Evolutionary conservation across 92 coral and sea anemone species (phyloP), one percentile per base, ranked within the genome.

Genomic region (Actinernus sp.): DNA sequence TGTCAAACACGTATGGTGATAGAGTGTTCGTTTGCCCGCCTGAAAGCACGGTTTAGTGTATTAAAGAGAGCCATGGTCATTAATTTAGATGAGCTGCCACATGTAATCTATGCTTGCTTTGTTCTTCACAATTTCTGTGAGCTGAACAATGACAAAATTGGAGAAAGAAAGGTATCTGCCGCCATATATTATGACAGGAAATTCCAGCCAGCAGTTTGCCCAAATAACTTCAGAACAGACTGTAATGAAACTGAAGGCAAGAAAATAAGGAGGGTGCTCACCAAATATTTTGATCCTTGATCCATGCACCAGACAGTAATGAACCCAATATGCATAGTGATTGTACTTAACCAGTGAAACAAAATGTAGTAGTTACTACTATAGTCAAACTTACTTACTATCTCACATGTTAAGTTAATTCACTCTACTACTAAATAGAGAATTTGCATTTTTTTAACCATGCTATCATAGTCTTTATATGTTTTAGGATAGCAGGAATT

Each of bases 221-320:
- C 78, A 41, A 74, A 62, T 70, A 74, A 70, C 53, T 69, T 31
- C 83, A 75, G 62, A 56, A 59, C 49, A 31, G 79, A 76, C 53
- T 58, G 78, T 32, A 83, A 83, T 83, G 84, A 83, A 46, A 48
- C 46, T 19, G 89, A 75, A 54, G 84, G 84, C 57, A 69, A 84
- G 68, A 49, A 75, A 38, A 77, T 76, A 3, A 76, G 84, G 62
- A 76, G 54, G 46, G 53, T 83, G 38, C 55, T 75, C 41, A 60
- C 84, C 32, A 83, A 53, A 55, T 64, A 17, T 71, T 61, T 81
- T 58, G 88, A 81, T 73, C 88, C 88, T n/a, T n/a, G n/a, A n/a
- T n/a, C n/a, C n/a, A n/a, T n/a, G n/a, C n/a, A n/a, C n/a, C n/a
- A n/a, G n/a, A n/a, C n/a, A n/a, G n/a, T n/a, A n/a, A n/a, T n/a